These are phyloP conservation scores for Struthio camelus DNA, from an alignment of 2,113 vertebrate species.

Conservation along the genomic window DNA sequence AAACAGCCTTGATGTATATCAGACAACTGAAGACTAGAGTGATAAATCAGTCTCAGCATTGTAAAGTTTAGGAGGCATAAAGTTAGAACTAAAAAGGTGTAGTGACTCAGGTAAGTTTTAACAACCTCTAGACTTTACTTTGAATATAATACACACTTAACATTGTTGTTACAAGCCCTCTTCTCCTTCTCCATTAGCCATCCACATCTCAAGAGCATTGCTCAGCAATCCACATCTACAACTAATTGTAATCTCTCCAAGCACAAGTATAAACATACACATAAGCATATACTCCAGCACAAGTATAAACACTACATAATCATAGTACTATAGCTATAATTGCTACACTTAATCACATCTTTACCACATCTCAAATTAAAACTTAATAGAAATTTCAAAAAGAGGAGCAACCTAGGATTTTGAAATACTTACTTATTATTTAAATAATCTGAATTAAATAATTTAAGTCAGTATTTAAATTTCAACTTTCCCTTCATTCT, in stretches of 20 bases:
- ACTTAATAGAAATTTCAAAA: neutral
- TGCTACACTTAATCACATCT: neutral
- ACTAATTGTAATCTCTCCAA: neutral
- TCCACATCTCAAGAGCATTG: neutral
- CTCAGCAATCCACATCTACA: neutral
- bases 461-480: too few species aligned
- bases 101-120: neutral
- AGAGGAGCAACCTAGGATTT: rapidly evolving
- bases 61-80: neutral
- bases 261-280: too few species aligned
- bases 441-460: too few species aligned
- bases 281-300: too few species aligned
- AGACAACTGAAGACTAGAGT: neutral
- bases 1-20: neutral
- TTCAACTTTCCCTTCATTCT: neutral
- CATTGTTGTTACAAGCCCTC: neutral
- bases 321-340: neutral
- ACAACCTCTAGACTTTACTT: neutral
- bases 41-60: neutral
- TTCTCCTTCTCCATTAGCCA: neutral
- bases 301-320: neutral
- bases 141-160: neutral
- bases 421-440: too few species aligned
- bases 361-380: neutral
- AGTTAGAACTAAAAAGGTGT: neutral